A percentile compares a stretch with the other conserved stretches of the same genome.
phyloP scores from a whole-genome alignment of 2,797 vertebrate genomes.

The Sebastes reedi region DNA sequence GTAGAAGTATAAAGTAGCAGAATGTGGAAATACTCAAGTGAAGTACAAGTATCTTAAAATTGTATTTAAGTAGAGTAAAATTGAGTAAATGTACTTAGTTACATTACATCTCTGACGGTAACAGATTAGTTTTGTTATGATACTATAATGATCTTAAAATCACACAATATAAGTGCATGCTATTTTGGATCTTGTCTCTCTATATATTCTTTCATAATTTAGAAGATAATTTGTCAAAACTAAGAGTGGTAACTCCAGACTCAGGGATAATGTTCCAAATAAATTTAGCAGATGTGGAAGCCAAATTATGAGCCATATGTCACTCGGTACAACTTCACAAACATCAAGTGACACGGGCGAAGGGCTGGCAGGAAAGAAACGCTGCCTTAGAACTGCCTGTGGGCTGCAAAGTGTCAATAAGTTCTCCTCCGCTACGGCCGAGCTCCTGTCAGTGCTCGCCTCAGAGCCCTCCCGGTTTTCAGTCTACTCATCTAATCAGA shows the following conservation, averaged over 20 bases:
- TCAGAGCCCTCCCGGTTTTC: conserved; percentile 25
- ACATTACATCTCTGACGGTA: too few relatives aligned
- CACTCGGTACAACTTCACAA: neutral
- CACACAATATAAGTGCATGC: too few relatives aligned
- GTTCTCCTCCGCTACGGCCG: neutral
- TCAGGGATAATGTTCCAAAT: neutral
- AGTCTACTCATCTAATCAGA: conserved; percentile 45
- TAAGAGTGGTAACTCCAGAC: neutral
- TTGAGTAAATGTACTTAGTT: too few relatives aligned
- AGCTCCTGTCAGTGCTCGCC: conserved; percentile 10
- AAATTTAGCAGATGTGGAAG: neutral
- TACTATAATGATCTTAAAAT: neutral
- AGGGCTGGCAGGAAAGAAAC: conserved; percentile 1
- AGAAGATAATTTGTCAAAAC: neutral
- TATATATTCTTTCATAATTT: neutral
- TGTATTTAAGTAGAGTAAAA: too few relatives aligned
- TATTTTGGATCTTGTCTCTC: neutral
- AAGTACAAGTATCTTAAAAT: too few relatives aligned
- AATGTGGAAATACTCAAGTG: too few relatives aligned
- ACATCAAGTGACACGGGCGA: neutral
- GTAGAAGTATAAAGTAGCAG: too few relatives aligned
- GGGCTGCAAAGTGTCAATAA: conserved; percentile 8
- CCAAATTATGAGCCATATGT: neutral
- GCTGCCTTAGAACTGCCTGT: neutral
- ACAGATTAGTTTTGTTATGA: neutral